Evolutionary conservation across 2,113 vertebrate genomes (phyloP).

Genomic region (Siphamia tubifer): DNA sequence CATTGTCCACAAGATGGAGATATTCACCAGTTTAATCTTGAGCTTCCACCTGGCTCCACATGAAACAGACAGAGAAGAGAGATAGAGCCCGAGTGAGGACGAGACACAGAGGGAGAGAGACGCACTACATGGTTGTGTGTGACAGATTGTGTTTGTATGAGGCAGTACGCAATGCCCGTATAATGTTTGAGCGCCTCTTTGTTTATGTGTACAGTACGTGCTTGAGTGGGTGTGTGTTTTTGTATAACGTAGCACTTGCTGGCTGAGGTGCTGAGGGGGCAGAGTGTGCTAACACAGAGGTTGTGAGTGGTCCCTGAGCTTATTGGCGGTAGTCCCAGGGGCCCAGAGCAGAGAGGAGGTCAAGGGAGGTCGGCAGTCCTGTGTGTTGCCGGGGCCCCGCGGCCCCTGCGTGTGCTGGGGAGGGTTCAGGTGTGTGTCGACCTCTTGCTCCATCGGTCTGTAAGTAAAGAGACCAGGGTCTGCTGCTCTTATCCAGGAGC

Average conservation of each 20-base stretch:
- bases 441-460: constrained; percentile 72
- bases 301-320: constrained; percentile 63
- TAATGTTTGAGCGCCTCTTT: constrained; percentile 56
- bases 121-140: constrained; percentile 49
- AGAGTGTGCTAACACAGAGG: constrained; percentile 64
- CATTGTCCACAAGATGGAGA: constrained; percentile 83
- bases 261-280: constrained; percentile 43
- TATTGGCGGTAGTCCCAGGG: constrained; percentile 63
- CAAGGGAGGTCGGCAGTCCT: constrained; percentile 67
- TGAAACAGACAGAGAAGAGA: not conserved
- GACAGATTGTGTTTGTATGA: constrained; percentile 72
- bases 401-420: constrained; percentile 40
- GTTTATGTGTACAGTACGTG: constrained; percentile 46
- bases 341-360: constrained; percentile 65
- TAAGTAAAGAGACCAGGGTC: constrained; percentile 74
- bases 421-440: constrained; percentile 76
- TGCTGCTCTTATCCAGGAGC: constrained; percentile 54
- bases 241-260: constrained; percentile 10
- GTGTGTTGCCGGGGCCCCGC: constrained; percentile 59
- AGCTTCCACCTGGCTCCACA: constrained; percentile 22
- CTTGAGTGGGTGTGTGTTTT: constrained; percentile 46
- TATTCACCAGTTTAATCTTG: constrained; percentile 76
- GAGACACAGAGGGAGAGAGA: constrained; percentile 24
- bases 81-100: not conserved
- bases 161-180: constrained; percentile 55